A percentile compares a stretch with the other conserved stretches of the same genome.
phyloP scores from a whole-genome alignment of 1,140 invertebrate genomes.

The Dermatophagoides farinae region DNA sequence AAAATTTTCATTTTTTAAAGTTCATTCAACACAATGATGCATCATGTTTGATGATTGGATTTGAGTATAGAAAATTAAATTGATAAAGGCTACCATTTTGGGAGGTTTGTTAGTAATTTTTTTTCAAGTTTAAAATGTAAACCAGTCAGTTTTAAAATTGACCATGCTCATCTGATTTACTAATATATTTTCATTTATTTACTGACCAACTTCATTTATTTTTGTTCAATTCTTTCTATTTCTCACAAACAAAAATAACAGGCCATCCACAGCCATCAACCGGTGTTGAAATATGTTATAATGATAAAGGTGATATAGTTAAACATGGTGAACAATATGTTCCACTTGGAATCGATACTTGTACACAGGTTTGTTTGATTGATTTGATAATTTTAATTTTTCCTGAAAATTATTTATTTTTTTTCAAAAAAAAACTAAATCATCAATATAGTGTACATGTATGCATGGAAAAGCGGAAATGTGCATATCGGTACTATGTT shows the following conservation, averaged over 20 bases:
- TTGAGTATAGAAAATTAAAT: too few species aligned
- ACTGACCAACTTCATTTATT: background rate
- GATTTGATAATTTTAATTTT: background rate
- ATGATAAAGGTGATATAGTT: slow-evolving; percentile 17
- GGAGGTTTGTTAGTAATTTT: too few species aligned
- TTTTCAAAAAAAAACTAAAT: too few species aligned
- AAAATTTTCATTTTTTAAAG: too few species aligned
- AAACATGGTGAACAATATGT: slow-evolving; percentile 23
- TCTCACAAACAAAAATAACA: background rate
- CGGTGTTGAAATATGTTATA: slow-evolving; percentile 8
- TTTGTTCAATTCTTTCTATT: background rate
- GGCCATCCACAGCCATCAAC: background rate
- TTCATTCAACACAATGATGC: too few species aligned
- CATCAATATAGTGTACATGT: slow-evolving; percentile 22
- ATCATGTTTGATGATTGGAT: too few species aligned
- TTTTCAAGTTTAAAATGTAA: too few species aligned
- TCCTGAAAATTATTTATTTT: background rate
- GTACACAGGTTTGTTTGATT: slow-evolving; percentile 17
- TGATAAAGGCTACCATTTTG: too few species aligned
- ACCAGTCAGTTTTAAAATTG: too few species aligned
- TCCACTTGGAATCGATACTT: slow-evolving; percentile 24
- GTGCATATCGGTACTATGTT: slow-evolving; percentile 26
- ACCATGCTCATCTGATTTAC: too few species aligned
- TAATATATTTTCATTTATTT: too few species aligned
- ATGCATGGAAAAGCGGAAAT: slow-evolving; percentile 23